Base-by-base conservation (phyloP, 2,113 vertebrate species). In the Thymallus thymallus region DNA sequence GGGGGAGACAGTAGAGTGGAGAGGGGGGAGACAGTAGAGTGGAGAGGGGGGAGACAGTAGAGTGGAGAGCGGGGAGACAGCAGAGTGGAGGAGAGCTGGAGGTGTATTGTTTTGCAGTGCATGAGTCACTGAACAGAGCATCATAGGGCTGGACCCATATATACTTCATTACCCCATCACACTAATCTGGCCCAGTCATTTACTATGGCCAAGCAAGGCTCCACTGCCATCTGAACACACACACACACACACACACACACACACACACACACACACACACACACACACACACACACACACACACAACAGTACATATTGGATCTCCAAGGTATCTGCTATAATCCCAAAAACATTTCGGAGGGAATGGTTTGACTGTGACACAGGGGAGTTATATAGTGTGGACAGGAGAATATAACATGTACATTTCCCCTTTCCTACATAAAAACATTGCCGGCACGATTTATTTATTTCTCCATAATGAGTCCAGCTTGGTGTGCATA, bases 391-490 rank as follows among this genome's bases (percentile, higher is more conserved):
- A 74, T 77, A 68, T 76, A 80, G 75, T 76, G 29, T 72, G 70
- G 72, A 26, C 67, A 74, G 72, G 48, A 79, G 74, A 80, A 85
- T 78, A 80, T 72, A 79, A 80, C 82, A 83, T 80, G 72, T 75
- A 69, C 73, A 73, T 78, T 70, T 23, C 74, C 64, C 66, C 80
- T 74, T 80, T 66, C 45, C 81, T 76, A 64, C 72, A 86, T 86
- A 82, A 85, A 84, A 10, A 86, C 77, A 76, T 80, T 82, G 74
- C 68, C 5, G 75, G 75, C 68, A 67, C 75, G 82, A 80, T 80
- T 63, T 66, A 76, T 82, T 74, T 69, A 32, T 60, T 88, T 91
- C 88, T 89, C 81, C 86, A 88, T 90, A 87, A 87, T 87, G 83
- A 88, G 83, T 85, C 26, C 48, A 73, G 79, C 80, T 88, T 26